Percentiles rank a stretch among this genome's conserved stretches.
Conservation (phyloP, 2,113 vertebrate species). For the Limanda limanda region DNA sequence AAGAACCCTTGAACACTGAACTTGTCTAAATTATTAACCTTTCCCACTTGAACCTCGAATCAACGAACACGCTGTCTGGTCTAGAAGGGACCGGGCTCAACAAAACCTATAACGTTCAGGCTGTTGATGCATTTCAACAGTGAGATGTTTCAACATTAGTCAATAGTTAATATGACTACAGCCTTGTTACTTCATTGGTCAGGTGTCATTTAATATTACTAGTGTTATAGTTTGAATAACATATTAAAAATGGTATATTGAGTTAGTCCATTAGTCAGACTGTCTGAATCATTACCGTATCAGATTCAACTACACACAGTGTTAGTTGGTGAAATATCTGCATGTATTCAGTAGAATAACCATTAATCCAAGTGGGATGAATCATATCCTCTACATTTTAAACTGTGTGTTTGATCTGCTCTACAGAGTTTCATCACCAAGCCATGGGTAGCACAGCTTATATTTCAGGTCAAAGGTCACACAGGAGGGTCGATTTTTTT, state of each 20-base stretch:
- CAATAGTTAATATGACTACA: not conserved
- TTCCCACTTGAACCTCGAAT: too few relatives aligned
- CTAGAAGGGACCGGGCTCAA: too few relatives aligned
- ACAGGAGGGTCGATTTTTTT: conserved; percentile 6
- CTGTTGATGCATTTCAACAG: too few relatives aligned
- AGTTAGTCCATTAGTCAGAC: not conserved
- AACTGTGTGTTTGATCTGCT: not conserved
- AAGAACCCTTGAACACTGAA: too few relatives aligned
- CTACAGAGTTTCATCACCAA: not conserved
- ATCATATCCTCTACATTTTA: not conserved
- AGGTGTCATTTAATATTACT: not conserved
- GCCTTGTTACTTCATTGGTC: not conserved
- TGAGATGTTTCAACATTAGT: not conserved
- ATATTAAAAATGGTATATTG: not conserved
- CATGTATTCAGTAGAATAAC: not conserved
- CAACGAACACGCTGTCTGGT: too few relatives aligned
- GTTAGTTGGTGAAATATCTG: not conserved
- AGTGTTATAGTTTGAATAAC: not conserved
- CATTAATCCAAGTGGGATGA: too few relatives aligned
- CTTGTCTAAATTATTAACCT: too few relatives aligned
- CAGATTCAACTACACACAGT: not conserved
- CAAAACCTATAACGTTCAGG: too few relatives aligned
- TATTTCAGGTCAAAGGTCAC: not conserved
- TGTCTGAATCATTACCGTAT: not conserved
- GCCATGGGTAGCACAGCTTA: not conserved